Base-by-base conservation (phyloP, 1,140 invertebrate genomes). In the Doryteuthis pealeii region DNA sequence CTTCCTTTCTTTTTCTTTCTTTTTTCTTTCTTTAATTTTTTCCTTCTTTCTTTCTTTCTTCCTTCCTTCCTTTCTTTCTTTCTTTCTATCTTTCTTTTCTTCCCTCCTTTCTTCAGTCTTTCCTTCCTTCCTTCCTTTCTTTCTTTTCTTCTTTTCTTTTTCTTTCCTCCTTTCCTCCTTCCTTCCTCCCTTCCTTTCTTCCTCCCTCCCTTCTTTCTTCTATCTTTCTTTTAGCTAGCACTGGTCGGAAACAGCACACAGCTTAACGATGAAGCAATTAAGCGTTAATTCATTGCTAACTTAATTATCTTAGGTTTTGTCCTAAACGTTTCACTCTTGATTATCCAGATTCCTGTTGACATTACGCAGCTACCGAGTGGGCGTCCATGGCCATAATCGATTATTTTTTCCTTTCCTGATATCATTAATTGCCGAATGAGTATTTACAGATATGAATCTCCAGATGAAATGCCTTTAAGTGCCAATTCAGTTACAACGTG, bases 161-260 rank as follows among this genome's bases (percentile, higher is more conserved):
- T 67, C 26, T 22, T 54, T 70, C 72, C 70, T 40, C 70, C 66
- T 70, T 67, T 74, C 66, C 33, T 45, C 70, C 72, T 70, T 35
- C 70, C 72, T 76, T 40, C 49, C 54, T 74, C 71, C 68, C 33
- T 74, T 8, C 68, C 33, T 76, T 65, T 69, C 31, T 69, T 65
- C 74, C 62, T 76, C 75, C 74, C 65, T 58, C 72, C 58, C 54
- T 66, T 65, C 69, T 65, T 78, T 75, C 67, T 33, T 58, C 62
- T 58, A 31, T 67, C 58, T 74, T 67, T 70, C 67, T 40, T 58
- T 33, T 58, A 18, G 12, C 65, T 26, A 33, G 10, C 26, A 45
- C 43, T 45, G 43, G 15, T 30, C 43, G 35, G 35, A 40, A 40
- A 40, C 32, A 10, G 26, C 26, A 26, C 5, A 10, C 14, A 10